A percentile compares a stretch with the other conserved stretches of the same genome.
These are phyloP conservation scores for Cyclopterus lumpus DNA, from an alignment of 2,797 vertebrate genomes.

Conservation along the genomic window DNA sequence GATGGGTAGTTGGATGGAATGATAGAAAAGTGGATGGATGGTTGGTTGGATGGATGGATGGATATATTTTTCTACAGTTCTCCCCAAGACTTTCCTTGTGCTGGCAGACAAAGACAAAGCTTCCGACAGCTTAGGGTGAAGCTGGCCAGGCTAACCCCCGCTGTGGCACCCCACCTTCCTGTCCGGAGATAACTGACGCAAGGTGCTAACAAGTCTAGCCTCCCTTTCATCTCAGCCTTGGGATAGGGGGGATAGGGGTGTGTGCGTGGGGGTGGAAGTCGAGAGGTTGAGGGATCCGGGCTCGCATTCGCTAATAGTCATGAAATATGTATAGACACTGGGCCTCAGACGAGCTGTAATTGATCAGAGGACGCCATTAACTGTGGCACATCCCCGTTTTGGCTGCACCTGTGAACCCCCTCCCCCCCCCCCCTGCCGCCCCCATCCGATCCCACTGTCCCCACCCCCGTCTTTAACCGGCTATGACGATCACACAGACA, in stretches of 20 bases:
- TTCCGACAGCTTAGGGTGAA: conserved; percentile 37
- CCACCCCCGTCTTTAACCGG: conserved; percentile 51
- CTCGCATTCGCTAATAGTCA: conserved; percentile 65
- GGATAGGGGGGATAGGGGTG: conserved; percentile 8
- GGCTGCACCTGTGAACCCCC: conserved; percentile 76
- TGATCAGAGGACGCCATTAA: conserved; percentile 71
- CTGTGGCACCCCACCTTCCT: conserved; percentile 66
- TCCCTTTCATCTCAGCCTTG: conserved; percentile 73
- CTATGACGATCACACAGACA: conserved; percentile 32
- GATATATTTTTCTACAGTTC: background rate
- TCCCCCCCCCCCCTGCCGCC: background rate
- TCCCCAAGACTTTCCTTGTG: background rate
- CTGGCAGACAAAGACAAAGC: conserved; percentile 61
- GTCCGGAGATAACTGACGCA: conserved; percentile 55
- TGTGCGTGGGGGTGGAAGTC: conserved; percentile 14
- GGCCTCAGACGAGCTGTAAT: conserved; percentile 65
- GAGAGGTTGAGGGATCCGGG: conserved; percentile 43
- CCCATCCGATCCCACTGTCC: background rate
- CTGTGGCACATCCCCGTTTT: conserved; percentile 30
- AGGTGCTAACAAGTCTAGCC: conserved; percentile 72
- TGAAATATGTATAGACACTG: conserved; percentile 80
- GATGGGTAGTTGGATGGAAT: background rate
- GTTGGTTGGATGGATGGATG: background rate
- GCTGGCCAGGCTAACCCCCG: conserved; percentile 27
- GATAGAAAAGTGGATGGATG: background rate